Evolutionary conservation across 2,797 vertebrate species (phyloP), one percentile per base, ranked within the genome.

Genomic region (Argentina silus): DNA sequence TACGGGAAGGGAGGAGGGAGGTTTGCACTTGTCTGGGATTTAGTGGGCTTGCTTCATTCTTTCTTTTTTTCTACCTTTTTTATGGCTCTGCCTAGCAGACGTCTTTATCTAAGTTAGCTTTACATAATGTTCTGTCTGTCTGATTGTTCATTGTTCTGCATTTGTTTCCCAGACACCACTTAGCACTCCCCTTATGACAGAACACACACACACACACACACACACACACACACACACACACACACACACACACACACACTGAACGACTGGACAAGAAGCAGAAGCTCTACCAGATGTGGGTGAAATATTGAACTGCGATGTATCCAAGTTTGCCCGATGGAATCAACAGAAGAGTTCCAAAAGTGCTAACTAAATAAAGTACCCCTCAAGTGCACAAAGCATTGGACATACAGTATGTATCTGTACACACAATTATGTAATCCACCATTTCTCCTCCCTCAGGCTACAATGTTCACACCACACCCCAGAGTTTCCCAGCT

Each of bases 51-150:
- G 15, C 19, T 64, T 51, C 15, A 21, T 69, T 67, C 48, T 44
- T 66, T 19, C 11, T 23, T 44, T 66, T 19, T 17, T 23, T 61
- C n/a, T 53, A 61, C 1, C 9, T 21, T 42, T 27, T 47, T 19
- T 57, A 50, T 73, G 71, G 66, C 68, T 19, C 66, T 21, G 57
- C 65, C 19, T 50, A 68, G 27, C 72, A 67, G 62, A 70, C 17
- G 6, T 77, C 74, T 77, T 76, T 64, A 75, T 75, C 64, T 56
- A n/a, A 74, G 63, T 4, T 3, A 44, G 69, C 21, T 73, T 75
- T 47, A 73, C 74, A 79, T 71, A 59, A 75, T 73, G 50, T 59
- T 48, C 69, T 62, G 64, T 53, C 42, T 43, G 10, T 21, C 51
- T 57, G 23, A 68, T 72, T 62, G 47, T 56, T 70, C 48, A 60